Percentiles rank a stretch among this genome's conserved stretches.
Evolutionary conservation across 2,888 invertebrate genomes (phyloP).

Genomic region (Scaptomyza reducta): DNA sequence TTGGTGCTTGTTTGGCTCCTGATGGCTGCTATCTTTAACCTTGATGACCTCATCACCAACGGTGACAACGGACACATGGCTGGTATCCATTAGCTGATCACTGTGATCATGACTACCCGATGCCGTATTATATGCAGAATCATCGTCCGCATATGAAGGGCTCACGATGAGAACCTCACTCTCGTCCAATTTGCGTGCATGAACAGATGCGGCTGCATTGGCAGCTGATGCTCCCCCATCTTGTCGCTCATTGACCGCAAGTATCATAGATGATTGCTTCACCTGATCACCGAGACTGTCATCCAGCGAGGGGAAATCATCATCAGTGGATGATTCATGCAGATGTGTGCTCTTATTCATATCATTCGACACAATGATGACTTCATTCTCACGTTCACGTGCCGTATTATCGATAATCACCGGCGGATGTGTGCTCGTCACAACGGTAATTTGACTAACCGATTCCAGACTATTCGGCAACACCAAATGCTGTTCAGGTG

Average conservation of each 20-base stretch:
- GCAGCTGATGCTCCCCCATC: slow-evolving; percentile 10
- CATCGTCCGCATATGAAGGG: slow-evolving; percentile 88
- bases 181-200: slow-evolving; percentile 90
- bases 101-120: slow-evolving; percentile 77
- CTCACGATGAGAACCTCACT: slow-evolving; percentile 94
- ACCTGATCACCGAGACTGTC: slow-evolving; percentile 88
- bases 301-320: slow-evolving; percentile 91
- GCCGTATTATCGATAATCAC: slow-evolving; percentile 88
- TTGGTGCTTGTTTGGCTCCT: slow-evolving; percentile 38
- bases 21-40: slow-evolving; percentile 88
- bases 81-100: slow-evolving; percentile 88
- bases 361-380: slow-evolving; percentile 92
- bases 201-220: slow-evolving; percentile 46
- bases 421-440: slow-evolving; percentile 92
- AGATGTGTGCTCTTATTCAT: slow-evolving; percentile 87
- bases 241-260: slow-evolving; percentile 72
- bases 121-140: slow-evolving; percentile 86
- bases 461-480: slow-evolving; percentile 90
- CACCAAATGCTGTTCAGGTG: slow-evolving; percentile 84
- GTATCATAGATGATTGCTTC: slow-evolving; percentile 82
- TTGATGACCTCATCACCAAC: slow-evolving; percentile 91
- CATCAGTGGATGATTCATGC: slow-evolving; percentile 90
- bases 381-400: slow-evolving; percentile 86
- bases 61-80: slow-evolving; percentile 95
- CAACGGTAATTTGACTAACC: slow-evolving; percentile 92